These are phyloP conservation scores for Pentalonia nigronervosa DNA, from an alignment of 1,140 invertebrate species.

Conservation along the genomic window DNA sequence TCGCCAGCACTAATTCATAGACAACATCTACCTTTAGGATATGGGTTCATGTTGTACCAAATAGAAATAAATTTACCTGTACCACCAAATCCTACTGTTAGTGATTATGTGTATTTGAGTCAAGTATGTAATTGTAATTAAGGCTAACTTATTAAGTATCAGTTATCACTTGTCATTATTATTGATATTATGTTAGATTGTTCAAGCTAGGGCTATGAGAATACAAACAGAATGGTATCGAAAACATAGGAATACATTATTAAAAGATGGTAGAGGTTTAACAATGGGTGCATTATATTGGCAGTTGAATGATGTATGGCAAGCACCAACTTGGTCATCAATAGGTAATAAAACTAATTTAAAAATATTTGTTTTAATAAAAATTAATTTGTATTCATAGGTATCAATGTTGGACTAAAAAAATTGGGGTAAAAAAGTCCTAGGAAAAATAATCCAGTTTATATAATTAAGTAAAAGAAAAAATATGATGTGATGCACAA, in stretches of 20 bases:
- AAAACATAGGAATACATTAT: slow-evolving; percentile 69
- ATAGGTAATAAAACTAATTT: slow-evolving; percentile 70
- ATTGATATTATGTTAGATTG: slow-evolving; percentile 68
- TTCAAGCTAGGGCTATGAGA: slow-evolving; percentile 88
- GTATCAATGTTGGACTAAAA: no score
- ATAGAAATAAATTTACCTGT: slow-evolving; percentile 69
- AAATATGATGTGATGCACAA: no score
- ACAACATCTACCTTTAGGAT: slow-evolving; percentile 82
- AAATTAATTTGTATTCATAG: neutral
- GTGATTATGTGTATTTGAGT: slow-evolving; percentile 75
- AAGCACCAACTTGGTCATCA: slow-evolving; percentile 94
- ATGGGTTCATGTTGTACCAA: slow-evolving; percentile 69
- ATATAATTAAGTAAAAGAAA: no score
- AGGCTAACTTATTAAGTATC: neutral
- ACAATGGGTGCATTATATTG: slow-evolving; percentile 98
- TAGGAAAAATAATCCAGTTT: no score
- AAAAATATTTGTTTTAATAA: neutral
- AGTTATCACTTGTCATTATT: slow-evolving; percentile 18
- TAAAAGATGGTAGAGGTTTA: slow-evolving; percentile 72
- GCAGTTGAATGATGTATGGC: slow-evolving; percentile 99
- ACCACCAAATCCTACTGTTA: slow-evolving; percentile 62
- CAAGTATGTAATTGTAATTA: slow-evolving; percentile 68
- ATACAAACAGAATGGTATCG: slow-evolving; percentile 90
- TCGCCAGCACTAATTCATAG: slow-evolving; percentile 76
- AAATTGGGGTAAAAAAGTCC: no score